phyloP scores from a whole-genome alignment of 2,888 invertebrate genomes.

The Mythimna loreyi region DNA sequence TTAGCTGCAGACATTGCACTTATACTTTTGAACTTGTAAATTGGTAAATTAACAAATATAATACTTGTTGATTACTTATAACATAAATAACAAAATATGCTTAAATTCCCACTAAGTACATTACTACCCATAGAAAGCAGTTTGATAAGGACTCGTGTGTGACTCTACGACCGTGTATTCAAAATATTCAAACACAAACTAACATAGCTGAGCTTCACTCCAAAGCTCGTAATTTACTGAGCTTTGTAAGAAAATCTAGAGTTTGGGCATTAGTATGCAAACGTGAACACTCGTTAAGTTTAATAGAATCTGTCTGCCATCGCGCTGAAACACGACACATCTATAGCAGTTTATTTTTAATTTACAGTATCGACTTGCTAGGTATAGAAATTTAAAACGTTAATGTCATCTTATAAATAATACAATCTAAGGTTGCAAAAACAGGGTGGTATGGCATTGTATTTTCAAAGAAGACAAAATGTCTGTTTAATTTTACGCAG shows the following conservation, averaged over 20 bases:
- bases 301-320: slow-evolving; percentile 39
- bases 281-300: slow-evolving; percentile 36
- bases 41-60: no score
- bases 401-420: no score
- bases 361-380: background rate
- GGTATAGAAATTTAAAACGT: background rate
- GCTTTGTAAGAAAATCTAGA: slow-evolving; percentile 12
- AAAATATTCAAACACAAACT: slow-evolving; percentile 7
- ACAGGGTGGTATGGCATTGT: no score
- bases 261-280: slow-evolving; percentile 38
- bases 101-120: background rate
- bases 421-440: no score
- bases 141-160: background rate
- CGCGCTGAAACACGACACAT: background rate
- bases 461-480: no score
- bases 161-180: background rate
- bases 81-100: background rate
- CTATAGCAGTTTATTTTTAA: background rate
- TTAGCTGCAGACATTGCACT: no score
- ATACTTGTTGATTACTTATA: no score
- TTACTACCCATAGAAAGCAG: background rate
- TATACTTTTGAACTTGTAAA: no score
- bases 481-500: no score
- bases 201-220: slow-evolving; percentile 8
- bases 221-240: slow-evolving; percentile 9